Percentiles rank a stretch among this genome's conserved stretches.
Conservation (phyloP, 2,797 vertebrate genomes). For the Gallirallus australis region DNA sequence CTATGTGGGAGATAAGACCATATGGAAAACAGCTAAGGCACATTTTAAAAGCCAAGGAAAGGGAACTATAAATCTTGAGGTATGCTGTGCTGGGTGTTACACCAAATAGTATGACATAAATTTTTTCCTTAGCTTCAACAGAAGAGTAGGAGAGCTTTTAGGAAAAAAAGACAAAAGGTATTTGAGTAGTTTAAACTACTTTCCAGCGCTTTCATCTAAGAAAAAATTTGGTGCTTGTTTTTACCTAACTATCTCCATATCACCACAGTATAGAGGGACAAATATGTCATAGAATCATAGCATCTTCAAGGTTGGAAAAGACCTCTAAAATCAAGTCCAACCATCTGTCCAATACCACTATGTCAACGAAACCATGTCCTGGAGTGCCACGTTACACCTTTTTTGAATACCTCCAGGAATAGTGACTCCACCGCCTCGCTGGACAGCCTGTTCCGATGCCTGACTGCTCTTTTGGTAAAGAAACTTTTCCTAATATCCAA, state of each 20-base stretch:
- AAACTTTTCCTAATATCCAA: no score
- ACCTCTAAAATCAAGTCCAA: no score
- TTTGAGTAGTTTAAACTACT: neutral
- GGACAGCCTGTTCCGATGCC: no score
- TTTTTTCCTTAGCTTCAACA: constrained; percentile 38
- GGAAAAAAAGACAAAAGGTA: no score
- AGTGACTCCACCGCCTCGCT: no score
- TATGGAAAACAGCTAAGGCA: constrained; percentile 26
- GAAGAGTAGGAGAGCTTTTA: neutral
- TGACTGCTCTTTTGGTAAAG: no score
- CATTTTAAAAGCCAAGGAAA: constrained; percentile 31
- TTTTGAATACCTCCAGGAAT: no score
- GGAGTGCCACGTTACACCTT: no score
- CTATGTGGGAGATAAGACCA: constrained; percentile 38
- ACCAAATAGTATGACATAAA: constrained; percentile 2
- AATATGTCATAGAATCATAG: neutral
- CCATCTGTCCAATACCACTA: no score
- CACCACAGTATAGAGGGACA: neutral
- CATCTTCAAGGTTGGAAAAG: no score
- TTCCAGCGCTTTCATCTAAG: neutral
- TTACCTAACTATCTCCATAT: neutral
- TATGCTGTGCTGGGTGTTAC: constrained; percentile 23
- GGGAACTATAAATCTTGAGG: constrained; percentile 42
- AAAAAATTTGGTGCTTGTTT: neutral
- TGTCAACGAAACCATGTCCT: no score